Conservation (phyloP, 2,888 invertebrate genomes). For the Diarsia rubi region DNA sequence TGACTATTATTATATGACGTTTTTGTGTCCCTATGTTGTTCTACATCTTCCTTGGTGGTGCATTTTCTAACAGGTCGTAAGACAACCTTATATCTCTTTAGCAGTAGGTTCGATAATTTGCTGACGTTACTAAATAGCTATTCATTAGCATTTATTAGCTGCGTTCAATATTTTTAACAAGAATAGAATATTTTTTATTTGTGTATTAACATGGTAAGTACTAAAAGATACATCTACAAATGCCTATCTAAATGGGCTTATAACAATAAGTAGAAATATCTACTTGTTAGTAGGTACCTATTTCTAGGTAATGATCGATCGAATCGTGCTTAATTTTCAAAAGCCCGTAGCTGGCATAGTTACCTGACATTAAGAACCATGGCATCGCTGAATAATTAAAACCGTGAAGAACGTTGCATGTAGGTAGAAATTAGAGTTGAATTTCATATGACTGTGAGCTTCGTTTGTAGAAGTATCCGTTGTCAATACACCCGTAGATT, state of each 20-base stretch:
- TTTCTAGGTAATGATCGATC: neutral
- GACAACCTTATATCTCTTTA: neutral
- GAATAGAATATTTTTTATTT: no score
- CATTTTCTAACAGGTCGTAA: neutral
- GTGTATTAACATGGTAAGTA: no score
- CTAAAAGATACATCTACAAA: neutral
- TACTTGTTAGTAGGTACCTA: neutral
- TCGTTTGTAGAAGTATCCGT: constrained; percentile 9
- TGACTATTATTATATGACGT: neutral
- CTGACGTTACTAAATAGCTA: neutral
- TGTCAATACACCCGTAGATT: neutral
- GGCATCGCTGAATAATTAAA: constrained; percentile 42
- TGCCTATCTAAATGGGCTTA: neutral
- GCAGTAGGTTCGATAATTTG: neutral
- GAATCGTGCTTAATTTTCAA: constrained; percentile 3
- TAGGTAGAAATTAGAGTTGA: constrained; percentile 39
- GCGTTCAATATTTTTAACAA: no score
- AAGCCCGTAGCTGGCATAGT: neutral
- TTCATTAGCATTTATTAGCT: no score
- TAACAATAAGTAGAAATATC: neutral
- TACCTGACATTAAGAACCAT: constrained; percentile 17
- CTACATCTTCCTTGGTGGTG: neutral
- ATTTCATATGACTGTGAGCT: constrained; percentile 38
- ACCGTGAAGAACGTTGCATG: constrained; percentile 25
- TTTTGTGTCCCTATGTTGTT: neutral